Base-by-base conservation (phyloP, 2,888 invertebrate species). In the Cheilosia soror region DNA sequence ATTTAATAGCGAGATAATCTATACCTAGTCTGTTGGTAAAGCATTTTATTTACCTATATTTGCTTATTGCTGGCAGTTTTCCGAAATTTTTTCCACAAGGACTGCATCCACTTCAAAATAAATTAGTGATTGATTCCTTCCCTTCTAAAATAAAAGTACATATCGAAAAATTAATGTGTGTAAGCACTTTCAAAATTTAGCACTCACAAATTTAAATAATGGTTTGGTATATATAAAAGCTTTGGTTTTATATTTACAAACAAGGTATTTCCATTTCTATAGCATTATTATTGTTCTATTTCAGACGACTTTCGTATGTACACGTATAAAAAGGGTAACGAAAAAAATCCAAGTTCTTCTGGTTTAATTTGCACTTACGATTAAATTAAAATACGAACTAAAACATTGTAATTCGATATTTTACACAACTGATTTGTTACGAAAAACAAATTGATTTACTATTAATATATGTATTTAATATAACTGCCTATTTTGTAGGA, bases 61-160 rank as follows among this genome's bases (percentile, higher is more conserved):
- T 76, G 25, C 25, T 42, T 51, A 0, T 60, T n/a, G 25, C 25
- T 40, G 42, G 33, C 68, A 76, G 60, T 66, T 29, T 40, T 63
- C 31, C 0, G 63, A 63, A 20, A 7, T 31, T 20, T 31, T 49
- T 15, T 20, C 15, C 47, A 11, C 13, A 11, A 62, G 15, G 7
- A 49, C 20, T 47, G 31, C 20, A 63, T 20, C 11, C 3, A 55
- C 20, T 55, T 33, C 4, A 15, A 31, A 44, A 20, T 15, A 27
- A 62, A 15, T 51, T 27, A 5, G 37, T 11, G 4, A 11, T 15
- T 20, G 20, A 31, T 31, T 15, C n/a, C 15, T 15, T 5, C n/a
- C 4, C 37, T 11, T 37, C 37, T 37, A 37, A 37, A 37, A 11
- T 11, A 11, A 37, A 37, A 37, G 37, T 37, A 20, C 11, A 5